These are phyloP conservation scores for Choloepus hoffmanni DNA, from an alignment of 2,113 vertebrate genomes.

Conservation along the genomic window DNA sequence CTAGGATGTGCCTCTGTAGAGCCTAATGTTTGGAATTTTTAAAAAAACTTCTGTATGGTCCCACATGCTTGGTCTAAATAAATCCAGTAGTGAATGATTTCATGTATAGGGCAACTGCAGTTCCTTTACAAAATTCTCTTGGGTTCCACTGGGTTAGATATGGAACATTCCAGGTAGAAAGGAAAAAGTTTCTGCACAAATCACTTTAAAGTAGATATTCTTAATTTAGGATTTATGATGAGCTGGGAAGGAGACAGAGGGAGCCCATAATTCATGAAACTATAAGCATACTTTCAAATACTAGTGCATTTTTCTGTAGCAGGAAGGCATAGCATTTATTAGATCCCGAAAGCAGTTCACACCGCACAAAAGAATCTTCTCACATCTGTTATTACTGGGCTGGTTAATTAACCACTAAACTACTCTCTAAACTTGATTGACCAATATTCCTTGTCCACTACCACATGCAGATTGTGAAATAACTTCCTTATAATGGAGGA, in stretches of 20 bases:
- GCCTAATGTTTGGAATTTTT: neutral
- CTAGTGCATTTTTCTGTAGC: neutral
- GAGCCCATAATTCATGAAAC: neutral
- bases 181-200: neutral
- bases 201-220: neutral
- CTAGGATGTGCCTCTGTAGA: neutral
- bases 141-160: neutral
- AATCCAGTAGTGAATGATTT: conserved; percentile 31
- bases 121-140: conserved; percentile 8
- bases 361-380: neutral
- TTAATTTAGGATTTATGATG: conserved; percentile 18
- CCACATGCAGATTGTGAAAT: neutral
- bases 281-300: neutral
- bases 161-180: neutral
- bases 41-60: neutral
- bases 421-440: neutral
- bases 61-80: neutral
- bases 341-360: neutral
- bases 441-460: neutral
- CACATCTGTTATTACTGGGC: neutral
- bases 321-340: neutral
- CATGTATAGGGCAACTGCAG: neutral
- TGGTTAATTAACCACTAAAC: neutral
- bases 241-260: neutral
- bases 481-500: neutral